These are phyloP conservation scores for Pagrus major DNA, from an alignment of 2,113 vertebrate species.

Conservation along the genomic window DNA sequence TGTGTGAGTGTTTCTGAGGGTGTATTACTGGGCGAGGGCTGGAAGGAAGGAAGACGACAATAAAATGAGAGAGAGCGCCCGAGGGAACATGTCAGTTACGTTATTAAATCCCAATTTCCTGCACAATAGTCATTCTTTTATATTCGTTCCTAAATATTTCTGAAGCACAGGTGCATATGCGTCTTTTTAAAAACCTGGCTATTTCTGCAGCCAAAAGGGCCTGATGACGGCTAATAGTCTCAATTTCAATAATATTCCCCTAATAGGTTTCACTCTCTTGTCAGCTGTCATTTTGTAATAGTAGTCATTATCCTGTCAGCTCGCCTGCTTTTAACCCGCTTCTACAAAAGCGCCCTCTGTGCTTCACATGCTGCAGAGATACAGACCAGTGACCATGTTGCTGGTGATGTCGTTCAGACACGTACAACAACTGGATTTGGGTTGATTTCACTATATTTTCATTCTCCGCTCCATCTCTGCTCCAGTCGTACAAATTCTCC, in stretches of 20 bases:
- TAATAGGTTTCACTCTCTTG: constrained; percentile 59
- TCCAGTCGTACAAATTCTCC: background rate
- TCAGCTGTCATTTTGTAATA: constrained; percentile 57
- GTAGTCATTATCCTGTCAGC: constrained; percentile 58
- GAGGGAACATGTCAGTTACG: background rate
- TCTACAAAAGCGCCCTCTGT: background rate
- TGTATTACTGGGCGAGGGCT: background rate
- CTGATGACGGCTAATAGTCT: constrained; percentile 53
- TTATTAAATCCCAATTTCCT: background rate
- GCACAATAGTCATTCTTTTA: background rate
- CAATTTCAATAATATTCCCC: constrained; percentile 57
- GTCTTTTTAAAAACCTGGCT: constrained; percentile 7
- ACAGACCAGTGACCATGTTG: background rate
- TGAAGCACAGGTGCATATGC: background rate
- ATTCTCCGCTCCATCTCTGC: constrained; percentile 3
- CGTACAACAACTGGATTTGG: background rate
- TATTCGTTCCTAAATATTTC: constrained; percentile 20
- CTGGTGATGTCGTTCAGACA: background rate
- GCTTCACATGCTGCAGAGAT: background rate
- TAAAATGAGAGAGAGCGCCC: background rate
- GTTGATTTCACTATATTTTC: constrained; percentile 21
- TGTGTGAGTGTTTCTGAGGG: background rate
- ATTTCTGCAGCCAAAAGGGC: background rate
- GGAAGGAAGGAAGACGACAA: constrained; percentile 1
- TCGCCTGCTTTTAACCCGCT: constrained; percentile 13